Evolutionary conservation across 1,140 invertebrate species (phyloP).

Genomic region (Nasonia giraulti): DNA sequence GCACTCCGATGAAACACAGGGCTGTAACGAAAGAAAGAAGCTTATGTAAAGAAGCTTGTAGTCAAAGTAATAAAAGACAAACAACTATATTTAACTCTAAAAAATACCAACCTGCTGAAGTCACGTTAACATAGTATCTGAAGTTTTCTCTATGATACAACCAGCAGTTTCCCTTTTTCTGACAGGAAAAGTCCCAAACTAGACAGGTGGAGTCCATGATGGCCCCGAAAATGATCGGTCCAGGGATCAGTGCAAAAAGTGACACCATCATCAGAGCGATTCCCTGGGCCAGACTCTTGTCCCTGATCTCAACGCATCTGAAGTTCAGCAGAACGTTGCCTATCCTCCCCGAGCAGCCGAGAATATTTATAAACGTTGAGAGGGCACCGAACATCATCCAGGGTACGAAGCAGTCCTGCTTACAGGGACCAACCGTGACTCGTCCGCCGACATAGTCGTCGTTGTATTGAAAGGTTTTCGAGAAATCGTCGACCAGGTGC

Average conservation of each 20-base stretch:
- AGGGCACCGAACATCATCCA: conserved; percentile 73
- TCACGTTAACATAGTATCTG: conserved; percentile 76
- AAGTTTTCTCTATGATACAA: conserved; percentile 78
- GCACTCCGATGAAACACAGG: conserved; percentile 74
- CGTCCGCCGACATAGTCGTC: background rate
- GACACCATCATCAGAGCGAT: conserved; percentile 78
- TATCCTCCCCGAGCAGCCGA: conserved; percentile 78
- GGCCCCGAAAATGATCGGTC: conserved; percentile 80
- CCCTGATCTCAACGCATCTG: conserved; percentile 77
- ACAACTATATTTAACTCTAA: background rate
- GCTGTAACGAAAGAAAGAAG: conserved; percentile 63
- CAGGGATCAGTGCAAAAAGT: conserved; percentile 80
- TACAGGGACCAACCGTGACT: conserved; percentile 75
- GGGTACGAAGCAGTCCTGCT: conserved; percentile 72
- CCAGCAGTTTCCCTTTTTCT: conserved; percentile 79
- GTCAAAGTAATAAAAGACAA: too few relatives aligned
- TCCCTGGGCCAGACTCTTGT: conserved; percentile 81
- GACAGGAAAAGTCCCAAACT: conserved; percentile 80
- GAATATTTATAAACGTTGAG: conserved; percentile 74
- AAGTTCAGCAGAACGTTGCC: conserved; percentile 79
- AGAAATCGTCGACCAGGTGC: background rate
- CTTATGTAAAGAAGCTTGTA: background rate
- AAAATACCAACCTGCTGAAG: conserved; percentile 74
- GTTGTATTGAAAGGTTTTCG: too few relatives aligned
- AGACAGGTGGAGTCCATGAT: conserved; percentile 80